phyloP scores from a whole-genome alignment of 2,113 vertebrate species.

The Albula goreensis region DNA sequence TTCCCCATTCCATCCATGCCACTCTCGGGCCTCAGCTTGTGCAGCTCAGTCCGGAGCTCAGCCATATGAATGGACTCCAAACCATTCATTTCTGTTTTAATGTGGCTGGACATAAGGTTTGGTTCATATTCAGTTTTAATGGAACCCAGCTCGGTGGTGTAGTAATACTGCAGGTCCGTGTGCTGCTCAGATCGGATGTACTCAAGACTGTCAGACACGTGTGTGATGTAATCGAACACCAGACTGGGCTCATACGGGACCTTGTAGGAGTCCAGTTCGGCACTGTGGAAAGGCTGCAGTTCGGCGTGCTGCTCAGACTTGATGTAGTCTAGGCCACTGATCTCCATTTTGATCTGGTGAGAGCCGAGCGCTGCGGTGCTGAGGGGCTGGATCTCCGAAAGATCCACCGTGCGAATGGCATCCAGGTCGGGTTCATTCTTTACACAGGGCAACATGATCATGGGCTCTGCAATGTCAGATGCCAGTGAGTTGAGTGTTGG shows the following conservation, averaged over 20 bases:
- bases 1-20: conserved; percentile 63
- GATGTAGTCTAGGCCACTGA: conserved; percentile 77
- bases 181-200: conserved; percentile 76
- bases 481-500: conserved; percentile 66
- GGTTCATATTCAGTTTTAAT: conserved; percentile 65
- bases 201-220: conserved; percentile 73
- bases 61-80: conserved; percentile 81
- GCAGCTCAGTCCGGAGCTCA: conserved; percentile 72
- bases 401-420: conserved; percentile 69
- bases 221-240: conserved; percentile 75
- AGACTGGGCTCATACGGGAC: conserved; percentile 70
- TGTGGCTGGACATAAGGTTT: conserved; percentile 51
- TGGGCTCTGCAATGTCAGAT: conserved; percentile 65
- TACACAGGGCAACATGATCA: conserved; percentile 72
- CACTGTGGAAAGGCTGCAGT: conserved; percentile 57
- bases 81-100: conserved; percentile 55
- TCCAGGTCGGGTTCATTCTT: conserved; percentile 75
- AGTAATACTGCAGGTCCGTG: conserved; percentile 74
- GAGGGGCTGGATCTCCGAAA: conserved; percentile 73
- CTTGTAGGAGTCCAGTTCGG: conserved; percentile 72
- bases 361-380: conserved; percentile 73
- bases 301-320: conserved; percentile 69
- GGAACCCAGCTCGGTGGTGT: conserved; percentile 61
- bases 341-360: conserved; percentile 78
- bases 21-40: conserved; percentile 72